Evolutionary conservation across 92 coral and sea anemone species (phyloP).

Genomic region (Siderastrea siderea): DNA sequence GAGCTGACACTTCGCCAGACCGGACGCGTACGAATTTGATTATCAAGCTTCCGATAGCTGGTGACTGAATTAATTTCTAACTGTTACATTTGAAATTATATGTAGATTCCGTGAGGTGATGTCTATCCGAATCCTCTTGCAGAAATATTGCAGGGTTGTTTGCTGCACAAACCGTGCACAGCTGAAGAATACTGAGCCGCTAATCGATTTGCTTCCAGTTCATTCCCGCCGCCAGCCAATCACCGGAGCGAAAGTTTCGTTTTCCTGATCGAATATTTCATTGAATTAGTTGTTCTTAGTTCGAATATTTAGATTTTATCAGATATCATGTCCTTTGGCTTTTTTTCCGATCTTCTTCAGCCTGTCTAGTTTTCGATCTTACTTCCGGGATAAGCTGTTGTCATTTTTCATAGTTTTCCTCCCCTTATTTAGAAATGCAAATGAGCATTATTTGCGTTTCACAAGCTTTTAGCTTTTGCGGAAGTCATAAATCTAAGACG

Average conservation of each 20-base stretch:
- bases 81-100: neutral
- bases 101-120: neutral
- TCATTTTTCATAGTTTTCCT: neutral
- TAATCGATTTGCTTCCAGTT: neutral
- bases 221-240: neutral
- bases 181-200: neutral
- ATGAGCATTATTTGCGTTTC: neutral
- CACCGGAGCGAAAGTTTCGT: slow-evolving; percentile 9
- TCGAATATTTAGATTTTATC: neutral
- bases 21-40: slow-evolving; percentile 7
- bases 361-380: neutral
- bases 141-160: neutral
- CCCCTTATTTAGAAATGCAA: slow-evolving; percentile 16
- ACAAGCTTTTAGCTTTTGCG: neutral
- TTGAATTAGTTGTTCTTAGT: neutral
- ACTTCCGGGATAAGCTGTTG: slow-evolving; percentile 29
- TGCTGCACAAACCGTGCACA: neutral
- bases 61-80: neutral
- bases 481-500: neutral
- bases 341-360: neutral
- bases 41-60: neutral
- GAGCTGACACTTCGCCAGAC: slow-evolving; percentile 4
- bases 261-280: neutral
- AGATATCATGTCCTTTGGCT: neutral
- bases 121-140: neutral